Base-by-base conservation (phyloP, 1,140 invertebrate genomes). In the Telenomus remus region DNA sequence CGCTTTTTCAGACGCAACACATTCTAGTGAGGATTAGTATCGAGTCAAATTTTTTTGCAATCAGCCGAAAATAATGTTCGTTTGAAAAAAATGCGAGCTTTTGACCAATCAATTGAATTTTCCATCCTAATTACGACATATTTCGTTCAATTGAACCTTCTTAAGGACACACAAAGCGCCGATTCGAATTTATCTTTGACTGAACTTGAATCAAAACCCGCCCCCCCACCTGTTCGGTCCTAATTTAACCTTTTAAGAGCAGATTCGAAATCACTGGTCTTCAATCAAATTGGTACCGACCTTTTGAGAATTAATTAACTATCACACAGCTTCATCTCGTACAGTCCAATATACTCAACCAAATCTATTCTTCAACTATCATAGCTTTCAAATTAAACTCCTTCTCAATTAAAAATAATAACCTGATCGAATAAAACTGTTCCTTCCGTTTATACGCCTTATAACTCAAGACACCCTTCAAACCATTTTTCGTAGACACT, bases 61-160 rank as follows among this genome's bases (percentile, higher is more conserved):
- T n/a, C n/a, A n/a, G n/a, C n/a, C n/a, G n/a, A n/a, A n/a, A n/a
- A n/a, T n/a, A n/a, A n/a, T n/a, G n/a, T n/a, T n/a, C n/a, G n/a
- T n/a, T n/a, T n/a, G n/a, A n/a, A n/a, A n/a, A n/a, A n/a, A n/a
- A n/a, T n/a, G n/a, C n/a, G n/a, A n/a, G n/a, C n/a, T n/a, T n/a
- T n/a, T n/a, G n/a, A 27, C 6, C 19, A 6, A 6, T 6, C 13
- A 6, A 16, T 53, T 39, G 15, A 42, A 53, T 53, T 8, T 10
- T 10, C 13, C 16, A 53, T 42, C 9, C 15, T 53, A 46, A 56
- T 46, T 56, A 46, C 19, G n/a, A 14, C 13, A 50, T 46, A 60
- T 49, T 59, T 39, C 33, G 4, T 50, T 27, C 49, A 60, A 60
- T 60, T 50, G 56, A 42, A 11, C 12, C 56, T 4, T 33, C 19